phyloP scores from a whole-genome alignment of 2,797 vertebrate genomes.

The Eulemur rubriventer region DNA sequence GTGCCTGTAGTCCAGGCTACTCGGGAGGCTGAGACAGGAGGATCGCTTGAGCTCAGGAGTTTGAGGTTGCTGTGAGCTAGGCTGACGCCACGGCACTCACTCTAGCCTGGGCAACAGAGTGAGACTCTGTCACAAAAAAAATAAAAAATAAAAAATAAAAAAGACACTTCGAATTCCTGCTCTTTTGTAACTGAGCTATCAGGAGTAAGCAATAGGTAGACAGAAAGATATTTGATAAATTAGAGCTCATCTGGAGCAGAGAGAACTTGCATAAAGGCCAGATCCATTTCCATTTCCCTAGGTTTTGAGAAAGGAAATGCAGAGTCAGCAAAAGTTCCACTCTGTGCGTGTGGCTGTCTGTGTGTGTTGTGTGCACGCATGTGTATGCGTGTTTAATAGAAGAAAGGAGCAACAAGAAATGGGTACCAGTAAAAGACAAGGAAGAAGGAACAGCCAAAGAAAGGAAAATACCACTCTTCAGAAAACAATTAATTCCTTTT shows the following conservation, averaged over 20 bases:
- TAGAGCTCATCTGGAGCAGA: not conserved
- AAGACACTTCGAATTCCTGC: not conserved
- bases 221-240: not conserved
- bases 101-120: too few relatives aligned
- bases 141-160: too few relatives aligned
- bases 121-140: too few relatives aligned
- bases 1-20: too few relatives aligned
- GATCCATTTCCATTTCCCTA: not conserved
- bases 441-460: not conserved
- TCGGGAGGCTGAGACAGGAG: too few relatives aligned
- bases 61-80: too few relatives aligned
- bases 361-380: not conserved
- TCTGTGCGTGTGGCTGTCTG: not conserved
- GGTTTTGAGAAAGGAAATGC: not conserved
- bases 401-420: not conserved
- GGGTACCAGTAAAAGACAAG: not conserved
- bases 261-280: not conserved
- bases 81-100: too few relatives aligned
- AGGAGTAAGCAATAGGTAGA: not conserved
- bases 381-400: not conserved
- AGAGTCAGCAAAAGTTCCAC: not conserved
- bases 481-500: constrained; percentile 56
- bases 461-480: constrained; percentile 30
- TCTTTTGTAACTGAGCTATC: not conserved
- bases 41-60: too few relatives aligned